These are phyloP conservation scores for Thysanoteuthis rhombus DNA, from an alignment of 2,888 invertebrate species.

Conservation along the genomic window DNA sequence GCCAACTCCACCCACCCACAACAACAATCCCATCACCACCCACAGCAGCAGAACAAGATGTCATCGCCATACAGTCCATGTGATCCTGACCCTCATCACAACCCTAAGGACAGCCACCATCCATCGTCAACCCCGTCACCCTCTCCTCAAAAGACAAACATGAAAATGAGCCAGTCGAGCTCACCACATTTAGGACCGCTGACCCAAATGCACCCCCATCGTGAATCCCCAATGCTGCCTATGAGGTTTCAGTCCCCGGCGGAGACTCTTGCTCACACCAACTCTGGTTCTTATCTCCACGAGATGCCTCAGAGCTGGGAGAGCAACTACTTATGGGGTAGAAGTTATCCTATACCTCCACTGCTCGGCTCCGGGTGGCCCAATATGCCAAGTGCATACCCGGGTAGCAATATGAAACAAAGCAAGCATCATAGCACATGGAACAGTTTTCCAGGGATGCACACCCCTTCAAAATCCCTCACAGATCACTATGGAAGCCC, in stretches of 20 bases:
- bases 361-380: slow-evolving; percentile 25
- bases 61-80: background rate
- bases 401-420: background rate
- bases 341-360: slow-evolving; percentile 14
- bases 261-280: background rate
- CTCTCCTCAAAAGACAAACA: background rate
- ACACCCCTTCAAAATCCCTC: background rate
- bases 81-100: background rate
- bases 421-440: slow-evolving; percentile 22
- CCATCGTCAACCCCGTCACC: slow-evolving; percentile 12
- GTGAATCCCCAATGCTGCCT: background rate
- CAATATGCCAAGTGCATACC: background rate
- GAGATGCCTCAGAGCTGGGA: slow-evolving; percentile 30
- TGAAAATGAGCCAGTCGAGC: slow-evolving; percentile 13
- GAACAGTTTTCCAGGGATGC: slow-evolving; percentile 25
- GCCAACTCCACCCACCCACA: background rate
- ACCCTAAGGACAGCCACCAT: background rate
- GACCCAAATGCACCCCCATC: background rate
- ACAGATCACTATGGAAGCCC: slow-evolving; percentile 16
- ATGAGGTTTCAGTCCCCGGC: background rate
- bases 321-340: slow-evolving; percentile 25
- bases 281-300: background rate
- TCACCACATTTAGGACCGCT: background rate
- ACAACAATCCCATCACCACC: background rate
- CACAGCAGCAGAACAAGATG: background rate